Evolutionary conservation across 2,113 vertebrate genomes (phyloP).

Genomic region (Dinomys branickii): DNA sequence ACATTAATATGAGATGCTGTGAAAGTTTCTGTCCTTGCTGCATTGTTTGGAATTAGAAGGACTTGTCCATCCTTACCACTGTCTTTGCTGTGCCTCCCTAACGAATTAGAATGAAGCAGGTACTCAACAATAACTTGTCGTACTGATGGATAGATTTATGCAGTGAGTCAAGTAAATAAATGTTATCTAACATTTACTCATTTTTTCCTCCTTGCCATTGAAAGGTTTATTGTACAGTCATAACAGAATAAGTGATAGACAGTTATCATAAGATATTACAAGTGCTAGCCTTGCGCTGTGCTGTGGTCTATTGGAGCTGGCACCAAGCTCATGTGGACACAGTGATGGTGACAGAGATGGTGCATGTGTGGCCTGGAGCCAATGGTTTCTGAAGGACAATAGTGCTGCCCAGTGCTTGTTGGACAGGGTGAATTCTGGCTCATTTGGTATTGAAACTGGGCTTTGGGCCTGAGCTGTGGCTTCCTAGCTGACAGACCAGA

Average conservation of each 20-base stretch:
- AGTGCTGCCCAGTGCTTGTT: conserved; percentile 96
- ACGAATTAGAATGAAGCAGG: background rate
- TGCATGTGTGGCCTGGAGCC: conserved; percentile 96
- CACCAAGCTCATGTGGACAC: conserved; percentile 99
- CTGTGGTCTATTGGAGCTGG: conserved; percentile 96
- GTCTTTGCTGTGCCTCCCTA: background rate
- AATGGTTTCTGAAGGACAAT: conserved; percentile 98
- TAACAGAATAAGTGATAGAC: background rate
- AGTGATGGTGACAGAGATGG: conserved; percentile 98
- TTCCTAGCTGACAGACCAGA: conserved; percentile 98
- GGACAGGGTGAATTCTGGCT: conserved; percentile 98
- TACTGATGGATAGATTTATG: background rate
- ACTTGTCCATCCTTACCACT: background rate
- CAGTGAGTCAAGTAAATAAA: background rate
- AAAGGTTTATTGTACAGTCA: background rate
- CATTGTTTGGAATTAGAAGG: background rate
- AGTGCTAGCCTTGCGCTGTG: conserved; percentile 85
- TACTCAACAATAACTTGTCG: background rate
- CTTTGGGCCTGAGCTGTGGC: conserved; percentile 96
- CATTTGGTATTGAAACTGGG: conserved; percentile 98
- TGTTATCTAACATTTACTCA: background rate
- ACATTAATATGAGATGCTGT: background rate
- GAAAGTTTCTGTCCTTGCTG: background rate
- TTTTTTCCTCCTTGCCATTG: background rate
- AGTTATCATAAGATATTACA: background rate